phyloP scores from a whole-genome alignment of 2,888 invertebrate species.

The Rhorus exstirpatorius region DNA sequence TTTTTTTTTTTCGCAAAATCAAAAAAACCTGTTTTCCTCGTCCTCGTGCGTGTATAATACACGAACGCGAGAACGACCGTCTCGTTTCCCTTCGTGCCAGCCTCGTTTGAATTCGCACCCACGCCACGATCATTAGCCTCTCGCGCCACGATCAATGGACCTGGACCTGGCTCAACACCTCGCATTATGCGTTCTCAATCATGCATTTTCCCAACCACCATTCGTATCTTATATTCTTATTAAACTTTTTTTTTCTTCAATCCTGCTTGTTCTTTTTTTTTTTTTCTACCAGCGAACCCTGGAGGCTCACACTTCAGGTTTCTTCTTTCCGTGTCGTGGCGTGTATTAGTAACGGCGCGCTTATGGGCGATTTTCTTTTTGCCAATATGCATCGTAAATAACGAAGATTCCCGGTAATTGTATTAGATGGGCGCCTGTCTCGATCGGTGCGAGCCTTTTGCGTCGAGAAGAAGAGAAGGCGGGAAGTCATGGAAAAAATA shows the following conservation, averaged over 20 bases:
- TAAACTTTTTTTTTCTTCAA: not conserved
- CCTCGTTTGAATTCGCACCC: constrained; percentile 81
- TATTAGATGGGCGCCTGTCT: constrained; percentile 83
- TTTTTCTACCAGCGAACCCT: constrained; percentile 10
- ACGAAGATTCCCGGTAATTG: constrained; percentile 82
- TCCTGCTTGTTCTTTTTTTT: not conserved
- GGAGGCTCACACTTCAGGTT: constrained; percentile 49
- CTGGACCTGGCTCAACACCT: constrained; percentile 82
- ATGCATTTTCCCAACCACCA: constrained; percentile 67
- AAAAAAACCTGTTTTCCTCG: too few relatives aligned
- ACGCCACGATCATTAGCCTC: constrained; percentile 82
- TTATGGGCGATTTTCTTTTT: constrained; percentile 58
- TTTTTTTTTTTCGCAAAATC: too few relatives aligned
- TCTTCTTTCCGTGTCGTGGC: constrained; percentile 57
- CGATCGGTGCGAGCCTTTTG: constrained; percentile 20
- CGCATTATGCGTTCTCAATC: constrained; percentile 83
- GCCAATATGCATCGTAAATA: constrained; percentile 80
- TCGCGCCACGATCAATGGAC: constrained; percentile 72
- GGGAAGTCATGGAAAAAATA: constrained; percentile 13
- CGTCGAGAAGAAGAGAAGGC: constrained; percentile 51
- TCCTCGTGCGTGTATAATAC: too few relatives aligned
- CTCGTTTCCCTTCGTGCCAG: constrained; percentile 60
- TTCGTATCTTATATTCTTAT: constrained; percentile 37
- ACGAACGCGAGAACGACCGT: not conserved
- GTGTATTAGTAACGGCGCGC: constrained; percentile 50